Percentiles rank a stretch among this genome's conserved stretches.
Conservation (phyloP, 2,888 invertebrate species). For the Caradrina kadenii region DNA sequence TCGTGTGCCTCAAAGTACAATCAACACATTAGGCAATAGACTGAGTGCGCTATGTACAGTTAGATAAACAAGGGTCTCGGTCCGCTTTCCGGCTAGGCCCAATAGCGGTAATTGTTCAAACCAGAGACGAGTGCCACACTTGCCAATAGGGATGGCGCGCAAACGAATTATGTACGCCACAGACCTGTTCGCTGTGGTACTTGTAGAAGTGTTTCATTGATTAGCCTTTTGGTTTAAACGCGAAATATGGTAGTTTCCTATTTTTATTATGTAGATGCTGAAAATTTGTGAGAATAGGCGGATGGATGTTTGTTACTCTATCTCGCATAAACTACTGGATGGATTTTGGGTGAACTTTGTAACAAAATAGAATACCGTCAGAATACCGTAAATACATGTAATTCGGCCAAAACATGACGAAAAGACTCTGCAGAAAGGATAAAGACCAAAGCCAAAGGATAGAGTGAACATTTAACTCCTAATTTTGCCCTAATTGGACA, state of each 20-base stretch:
- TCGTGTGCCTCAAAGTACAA: slow-evolving; percentile 36
- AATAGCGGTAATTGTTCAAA: slow-evolving; percentile 79
- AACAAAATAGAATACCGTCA: too few relatives aligned
- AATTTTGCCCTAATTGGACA: not conserved
- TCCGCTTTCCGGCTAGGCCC: slow-evolving; percentile 65
- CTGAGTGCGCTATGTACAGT: slow-evolving; percentile 69
- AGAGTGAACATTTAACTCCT: not conserved
- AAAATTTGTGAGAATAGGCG: too few relatives aligned
- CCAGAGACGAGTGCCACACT: slow-evolving; percentile 60
- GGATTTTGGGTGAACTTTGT: too few relatives aligned
- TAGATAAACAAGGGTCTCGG: slow-evolving; percentile 69
- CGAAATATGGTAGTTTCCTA: slow-evolving; percentile 1
- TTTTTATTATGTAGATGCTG: too few relatives aligned
- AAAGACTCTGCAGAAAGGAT: too few relatives aligned
- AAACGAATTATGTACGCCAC: slow-evolving; percentile 37
- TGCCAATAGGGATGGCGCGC: slow-evolving; percentile 55
- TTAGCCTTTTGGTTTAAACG: slow-evolving; percentile 31
- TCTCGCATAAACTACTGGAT: too few relatives aligned
- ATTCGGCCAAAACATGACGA: too few relatives aligned
- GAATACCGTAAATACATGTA: too few relatives aligned
- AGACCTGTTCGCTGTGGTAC: slow-evolving; percentile 19
- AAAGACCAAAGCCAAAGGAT: too few relatives aligned
- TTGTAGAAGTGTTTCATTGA: slow-evolving; percentile 12
- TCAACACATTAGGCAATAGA: slow-evolving; percentile 61
- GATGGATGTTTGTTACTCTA: too few relatives aligned